A percentile compares a stretch with the other conserved stretches of the same genome.
These are phyloP conservation scores for Jacana jacana DNA, from an alignment of 2,113 vertebrate species.

Conservation along the genomic window DNA sequence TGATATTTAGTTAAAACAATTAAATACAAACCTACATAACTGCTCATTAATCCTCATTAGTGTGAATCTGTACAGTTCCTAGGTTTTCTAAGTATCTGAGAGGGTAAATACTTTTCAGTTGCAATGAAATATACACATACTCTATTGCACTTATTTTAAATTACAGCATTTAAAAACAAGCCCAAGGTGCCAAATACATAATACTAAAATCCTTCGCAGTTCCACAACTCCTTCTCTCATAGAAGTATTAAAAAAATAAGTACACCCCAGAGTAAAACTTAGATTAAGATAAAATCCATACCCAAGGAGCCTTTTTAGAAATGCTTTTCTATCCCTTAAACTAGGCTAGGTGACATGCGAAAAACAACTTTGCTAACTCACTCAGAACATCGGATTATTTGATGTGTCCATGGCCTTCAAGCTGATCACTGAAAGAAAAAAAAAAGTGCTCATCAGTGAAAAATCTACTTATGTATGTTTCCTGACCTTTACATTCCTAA, in stretches of 20 bases:
- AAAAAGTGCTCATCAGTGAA: background rate
- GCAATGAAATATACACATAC: background rate
- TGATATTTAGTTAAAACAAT: constrained; percentile 12
- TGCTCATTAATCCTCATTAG: background rate
- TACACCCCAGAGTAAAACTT: background rate
- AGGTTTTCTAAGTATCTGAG: background rate
- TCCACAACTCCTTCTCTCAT: background rate
- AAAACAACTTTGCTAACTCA: background rate
- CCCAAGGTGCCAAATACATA: background rate
- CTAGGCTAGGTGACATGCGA: background rate
- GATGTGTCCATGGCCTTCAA: background rate
- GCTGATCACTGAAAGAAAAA: background rate
- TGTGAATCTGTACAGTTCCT: background rate
- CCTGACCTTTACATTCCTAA: background rate
- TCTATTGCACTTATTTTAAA: background rate
- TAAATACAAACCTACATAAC: background rate
- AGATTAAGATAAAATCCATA: background rate
- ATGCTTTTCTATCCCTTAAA: background rate
- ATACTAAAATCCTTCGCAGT: background rate
- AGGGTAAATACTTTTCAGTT: background rate
- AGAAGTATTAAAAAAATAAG: background rate
- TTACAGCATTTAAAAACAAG: background rate
- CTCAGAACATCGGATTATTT: background rate
- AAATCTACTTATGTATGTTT: background rate
- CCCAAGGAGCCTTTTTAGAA: background rate